Evolutionary conservation across 2,888 invertebrate species (phyloP).

Genomic region (Tromatobia lineatoria): DNA sequence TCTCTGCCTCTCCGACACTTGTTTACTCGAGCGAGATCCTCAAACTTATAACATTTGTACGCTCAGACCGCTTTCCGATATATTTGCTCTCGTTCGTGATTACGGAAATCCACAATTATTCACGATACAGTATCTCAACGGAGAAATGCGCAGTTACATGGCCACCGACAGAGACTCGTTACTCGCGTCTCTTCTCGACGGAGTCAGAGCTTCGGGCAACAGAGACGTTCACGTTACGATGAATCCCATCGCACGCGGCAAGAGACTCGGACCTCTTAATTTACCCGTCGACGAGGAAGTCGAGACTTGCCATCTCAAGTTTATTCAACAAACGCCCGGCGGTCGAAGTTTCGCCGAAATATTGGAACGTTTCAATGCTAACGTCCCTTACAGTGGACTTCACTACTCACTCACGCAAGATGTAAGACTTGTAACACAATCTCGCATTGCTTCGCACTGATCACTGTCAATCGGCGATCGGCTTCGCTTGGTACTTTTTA

Average conservation of each 20-base stretch:
- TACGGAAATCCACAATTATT: conserved; percentile 97
- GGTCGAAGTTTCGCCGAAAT: conserved; percentile 91
- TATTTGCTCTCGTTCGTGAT: conserved; percentile 96
- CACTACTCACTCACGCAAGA: conserved; percentile 98
- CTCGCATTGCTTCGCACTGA: conserved; percentile 38
- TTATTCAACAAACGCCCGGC: conserved; percentile 89
- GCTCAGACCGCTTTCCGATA: conserved; percentile 92
- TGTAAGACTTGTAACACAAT: conserved; percentile 87
- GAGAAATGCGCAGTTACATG: conserved; percentile 94
- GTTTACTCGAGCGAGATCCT: conserved; percentile 98
- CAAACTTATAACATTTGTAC: conserved; percentile 98
- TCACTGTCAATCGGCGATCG: background rate
- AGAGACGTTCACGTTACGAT: conserved; percentile 98
- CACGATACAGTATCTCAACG: conserved; percentile 97
- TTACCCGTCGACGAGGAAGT: conserved; percentile 98
- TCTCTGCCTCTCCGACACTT: conserved; percentile 97
- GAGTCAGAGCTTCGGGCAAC: conserved; percentile 98
- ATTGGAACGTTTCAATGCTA: conserved; percentile 97
- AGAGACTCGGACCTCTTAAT: conserved; percentile 95
- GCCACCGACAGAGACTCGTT: conserved; percentile 98
- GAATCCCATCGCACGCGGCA: conserved; percentile 93
- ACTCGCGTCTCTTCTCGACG: conserved; percentile 97
- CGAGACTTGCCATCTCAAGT: conserved; percentile 95
- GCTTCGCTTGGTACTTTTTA: background rate
- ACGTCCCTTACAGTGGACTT: conserved; percentile 98